Conservation (phyloP, 1,140 invertebrate species). For the Macrocentrus cingulum region DNA sequence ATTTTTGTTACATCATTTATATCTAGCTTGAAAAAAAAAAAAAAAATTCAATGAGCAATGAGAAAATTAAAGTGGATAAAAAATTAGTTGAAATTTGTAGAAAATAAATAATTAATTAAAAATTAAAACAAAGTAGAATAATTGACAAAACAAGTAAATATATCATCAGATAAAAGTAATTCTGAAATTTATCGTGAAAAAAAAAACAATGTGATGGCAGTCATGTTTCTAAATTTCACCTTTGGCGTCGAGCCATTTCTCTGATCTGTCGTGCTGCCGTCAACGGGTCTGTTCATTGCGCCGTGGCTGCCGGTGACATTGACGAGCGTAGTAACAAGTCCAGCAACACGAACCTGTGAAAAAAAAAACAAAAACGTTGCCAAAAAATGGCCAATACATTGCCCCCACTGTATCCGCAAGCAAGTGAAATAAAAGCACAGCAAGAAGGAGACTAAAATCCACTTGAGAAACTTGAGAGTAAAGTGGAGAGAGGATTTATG, state of each 20-base stretch:
- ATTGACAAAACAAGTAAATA: not conserved
- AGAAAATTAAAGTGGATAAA: too few relatives aligned
- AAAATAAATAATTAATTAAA: too few relatives aligned
- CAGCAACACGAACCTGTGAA: conserved; percentile 69
- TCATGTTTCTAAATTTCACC: conserved; percentile 35
- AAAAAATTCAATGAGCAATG: too few relatives aligned
- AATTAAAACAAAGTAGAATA: too few relatives aligned
- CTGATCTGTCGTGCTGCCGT: conserved; percentile 30
- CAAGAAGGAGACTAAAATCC: not conserved
- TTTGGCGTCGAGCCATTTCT: conserved; percentile 49
- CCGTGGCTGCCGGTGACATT: conserved; percentile 65
- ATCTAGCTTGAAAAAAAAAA: too few relatives aligned
- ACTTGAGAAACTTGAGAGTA: not conserved
- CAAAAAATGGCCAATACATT: not conserved
- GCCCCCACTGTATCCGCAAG: too few relatives aligned
- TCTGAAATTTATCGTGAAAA: too few relatives aligned
- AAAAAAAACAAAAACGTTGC: conserved; percentile 12
- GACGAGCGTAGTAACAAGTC: conserved; percentile 74
- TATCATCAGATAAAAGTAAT: too few relatives aligned
- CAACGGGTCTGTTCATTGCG: conserved; percentile 34
- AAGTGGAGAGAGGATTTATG: not conserved
- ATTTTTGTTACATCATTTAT: too few relatives aligned
- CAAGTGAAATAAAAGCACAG: too few relatives aligned
- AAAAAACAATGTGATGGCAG: too few relatives aligned
- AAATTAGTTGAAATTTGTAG: too few relatives aligned